A percentile compares a stretch with the other conserved stretches of the same genome.
Evolutionary conservation across 1,140 invertebrate genomes (phyloP).

Genomic region (Cydia pomonella): DNA sequence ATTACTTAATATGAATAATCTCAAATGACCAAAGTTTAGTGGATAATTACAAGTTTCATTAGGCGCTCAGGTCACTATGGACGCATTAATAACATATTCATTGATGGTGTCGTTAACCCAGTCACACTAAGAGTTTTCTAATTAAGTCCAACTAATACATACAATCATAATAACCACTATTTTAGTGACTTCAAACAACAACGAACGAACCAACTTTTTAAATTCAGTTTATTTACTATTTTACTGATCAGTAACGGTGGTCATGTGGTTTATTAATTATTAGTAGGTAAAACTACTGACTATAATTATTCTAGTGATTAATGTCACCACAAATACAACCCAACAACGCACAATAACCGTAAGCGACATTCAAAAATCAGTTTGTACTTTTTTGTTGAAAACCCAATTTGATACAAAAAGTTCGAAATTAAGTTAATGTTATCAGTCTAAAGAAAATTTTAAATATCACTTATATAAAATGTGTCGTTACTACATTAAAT

Average conservation of each 20-base stretch:
- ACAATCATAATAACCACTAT: background rate
- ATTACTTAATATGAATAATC: slow-evolving; percentile 15
- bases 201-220: too few species aligned
- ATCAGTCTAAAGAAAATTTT: too few species aligned
- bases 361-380: too few species aligned
- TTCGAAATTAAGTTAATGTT: too few species aligned
- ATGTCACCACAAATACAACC: background rate
- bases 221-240: background rate
- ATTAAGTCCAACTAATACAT: background rate
- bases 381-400: too few species aligned
- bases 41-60: slow-evolving; percentile 9
- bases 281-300: background rate
- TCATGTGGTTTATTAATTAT: background rate
- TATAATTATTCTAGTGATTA: background rate
- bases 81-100: slow-evolving; percentile 13
- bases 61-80: background rate
- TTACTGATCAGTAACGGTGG: background rate
- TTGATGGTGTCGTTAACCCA: background rate
- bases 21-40: slow-evolving; percentile 8
- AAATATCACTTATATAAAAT: too few species aligned
- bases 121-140: slow-evolving; percentile 7
- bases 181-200: background rate
- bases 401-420: too few species aligned
- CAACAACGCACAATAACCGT: too few species aligned
- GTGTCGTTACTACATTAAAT: too few species aligned